phyloP scores from a whole-genome alignment of 2,888 invertebrate genomes.

The Platycnemis pennipes region DNA sequence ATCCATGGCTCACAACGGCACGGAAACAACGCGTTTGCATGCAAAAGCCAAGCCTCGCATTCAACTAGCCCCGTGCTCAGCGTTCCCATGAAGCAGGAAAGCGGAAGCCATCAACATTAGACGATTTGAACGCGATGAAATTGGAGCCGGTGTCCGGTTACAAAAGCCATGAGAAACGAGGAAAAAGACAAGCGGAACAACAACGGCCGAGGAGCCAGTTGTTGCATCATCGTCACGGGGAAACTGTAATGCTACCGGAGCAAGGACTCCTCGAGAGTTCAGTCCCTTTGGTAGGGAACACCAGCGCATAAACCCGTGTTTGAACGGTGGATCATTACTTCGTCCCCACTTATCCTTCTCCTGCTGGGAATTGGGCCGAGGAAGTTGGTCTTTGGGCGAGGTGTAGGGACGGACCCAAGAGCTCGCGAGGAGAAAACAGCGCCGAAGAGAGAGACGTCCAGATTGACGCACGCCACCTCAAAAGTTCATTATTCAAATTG shows the following conservation, averaged over 20 bases:
- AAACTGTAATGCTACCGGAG: background rate
- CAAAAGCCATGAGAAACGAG: background rate
- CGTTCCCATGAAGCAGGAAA: too few relatives aligned
- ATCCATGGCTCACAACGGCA: too few relatives aligned
- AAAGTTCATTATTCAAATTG: constrained; percentile 9
- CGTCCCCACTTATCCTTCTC: background rate
- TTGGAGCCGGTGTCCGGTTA: background rate
- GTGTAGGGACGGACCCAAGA: background rate
- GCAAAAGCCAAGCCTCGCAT: background rate
- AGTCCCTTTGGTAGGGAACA: background rate
- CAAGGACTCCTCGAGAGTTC: background rate
- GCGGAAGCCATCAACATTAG: too few relatives aligned
- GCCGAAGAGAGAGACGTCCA: background rate
- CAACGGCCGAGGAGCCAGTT: background rate
- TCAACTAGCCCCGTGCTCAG: too few relatives aligned
- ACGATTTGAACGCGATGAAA: background rate
- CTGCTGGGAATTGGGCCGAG: background rate
- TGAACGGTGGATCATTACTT: background rate
- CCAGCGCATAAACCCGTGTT: background rate
- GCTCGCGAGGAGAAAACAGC: background rate
- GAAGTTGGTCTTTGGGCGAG: background rate
- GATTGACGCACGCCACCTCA: background rate
- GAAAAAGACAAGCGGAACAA: background rate
- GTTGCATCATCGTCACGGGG: background rate
- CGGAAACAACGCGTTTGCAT: background rate